Evolutionary conservation across 1,140 invertebrate species (phyloP).

Genomic region (Lepidostoma basale): DNA sequence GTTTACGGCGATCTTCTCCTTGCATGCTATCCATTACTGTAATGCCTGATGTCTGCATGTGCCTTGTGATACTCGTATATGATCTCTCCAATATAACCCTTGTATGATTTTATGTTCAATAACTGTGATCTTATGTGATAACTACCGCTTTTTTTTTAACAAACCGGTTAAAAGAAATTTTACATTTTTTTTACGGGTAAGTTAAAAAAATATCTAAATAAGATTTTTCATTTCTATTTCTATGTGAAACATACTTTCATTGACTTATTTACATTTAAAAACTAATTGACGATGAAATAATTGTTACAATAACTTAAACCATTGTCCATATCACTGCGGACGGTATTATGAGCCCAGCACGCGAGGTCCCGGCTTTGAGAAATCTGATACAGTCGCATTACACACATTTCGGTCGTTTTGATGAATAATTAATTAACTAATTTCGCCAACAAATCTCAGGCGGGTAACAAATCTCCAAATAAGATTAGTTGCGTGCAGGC

Average conservation of each 20-base stretch:
- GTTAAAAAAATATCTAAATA: too few relatives aligned
- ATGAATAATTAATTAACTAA: constrained; percentile 47
- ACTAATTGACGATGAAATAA: too few relatives aligned
- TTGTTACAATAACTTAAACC: too few relatives aligned
- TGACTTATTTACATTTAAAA: too few relatives aligned
- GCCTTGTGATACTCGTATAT: background rate
- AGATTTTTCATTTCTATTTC: too few relatives aligned
- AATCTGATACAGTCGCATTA: constrained; percentile 43
- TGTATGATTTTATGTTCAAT: too few relatives aligned
- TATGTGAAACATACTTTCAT: too few relatives aligned
- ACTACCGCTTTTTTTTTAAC: too few relatives aligned
- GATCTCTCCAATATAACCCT: background rate
- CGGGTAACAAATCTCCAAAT: constrained; percentile 45
- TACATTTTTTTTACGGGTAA: too few relatives aligned
- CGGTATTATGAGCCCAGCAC: constrained; percentile 15
- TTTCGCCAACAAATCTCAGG: constrained; percentile 45
- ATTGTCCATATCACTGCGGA: background rate
- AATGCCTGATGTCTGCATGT: constrained; percentile 22
- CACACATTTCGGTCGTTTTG: constrained; percentile 43
- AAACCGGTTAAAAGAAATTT: too few relatives aligned
- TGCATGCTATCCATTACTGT: constrained; percentile 15
- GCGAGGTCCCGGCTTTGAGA: constrained; percentile 27
- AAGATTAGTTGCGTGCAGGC: constrained; percentile 40
- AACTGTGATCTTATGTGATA: too few relatives aligned
- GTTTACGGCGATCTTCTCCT: background rate